A percentile compares a stretch with the other conserved stretches of the same genome.
These are phyloP conservation scores for Amazona vittata DNA, from an alignment of 2,113 vertebrate species.

Conservation along the genomic window DNA sequence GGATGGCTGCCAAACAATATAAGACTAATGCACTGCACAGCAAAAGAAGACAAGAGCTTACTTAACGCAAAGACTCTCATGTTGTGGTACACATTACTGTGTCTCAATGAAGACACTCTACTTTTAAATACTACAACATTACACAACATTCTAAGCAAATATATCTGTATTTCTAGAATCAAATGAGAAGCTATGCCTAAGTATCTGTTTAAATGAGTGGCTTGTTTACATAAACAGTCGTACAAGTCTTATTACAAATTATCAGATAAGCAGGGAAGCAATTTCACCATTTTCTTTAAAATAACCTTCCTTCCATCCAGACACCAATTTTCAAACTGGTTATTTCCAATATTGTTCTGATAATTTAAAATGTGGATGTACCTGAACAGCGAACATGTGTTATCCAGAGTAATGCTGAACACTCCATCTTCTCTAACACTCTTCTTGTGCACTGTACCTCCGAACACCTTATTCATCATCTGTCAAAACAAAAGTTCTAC, in stretches of 20 bases:
- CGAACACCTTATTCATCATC: conserved; percentile 99
- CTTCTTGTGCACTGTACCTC: conserved; percentile 96
- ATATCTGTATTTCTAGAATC: neutral
- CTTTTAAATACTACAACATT: neutral
- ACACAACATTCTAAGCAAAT: neutral
- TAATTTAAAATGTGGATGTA: conserved; percentile 6
- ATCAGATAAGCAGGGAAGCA: neutral
- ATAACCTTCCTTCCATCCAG: neutral
- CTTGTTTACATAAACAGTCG: neutral
- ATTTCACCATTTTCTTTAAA: neutral
- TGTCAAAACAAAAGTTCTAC: conserved; percentile 48
- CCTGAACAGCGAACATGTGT: conserved; percentile 95
- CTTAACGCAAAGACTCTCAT: neutral
- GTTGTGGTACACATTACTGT: too few species aligned
- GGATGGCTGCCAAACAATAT: neutral
- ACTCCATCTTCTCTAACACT: conserved; percentile 94
- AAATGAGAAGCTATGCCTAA: neutral
- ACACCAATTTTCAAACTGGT: neutral
- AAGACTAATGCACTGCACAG: neutral
- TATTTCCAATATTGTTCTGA: rapidly evolving
- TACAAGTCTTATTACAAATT: neutral
- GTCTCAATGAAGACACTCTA: rapidly evolving
- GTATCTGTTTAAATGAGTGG: neutral
- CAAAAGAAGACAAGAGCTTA: neutral
- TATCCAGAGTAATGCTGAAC: conserved; percentile 92